Evolutionary conservation across 1,140 invertebrate genomes (phyloP).

Genomic region (Plectus sambesii): DNA sequence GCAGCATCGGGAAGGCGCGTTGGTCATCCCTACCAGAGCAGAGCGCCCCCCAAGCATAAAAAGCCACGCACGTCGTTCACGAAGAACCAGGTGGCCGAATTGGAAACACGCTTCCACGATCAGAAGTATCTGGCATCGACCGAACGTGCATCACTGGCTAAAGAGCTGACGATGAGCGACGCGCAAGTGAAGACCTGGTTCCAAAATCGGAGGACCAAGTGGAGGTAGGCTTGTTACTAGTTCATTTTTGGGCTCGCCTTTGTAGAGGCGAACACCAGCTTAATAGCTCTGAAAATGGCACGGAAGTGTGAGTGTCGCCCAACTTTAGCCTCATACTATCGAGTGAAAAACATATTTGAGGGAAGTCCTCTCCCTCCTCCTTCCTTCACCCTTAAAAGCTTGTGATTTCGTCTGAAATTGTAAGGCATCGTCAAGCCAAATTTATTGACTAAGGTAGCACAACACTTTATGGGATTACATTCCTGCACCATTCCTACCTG

Average conservation of each 20-base stretch:
- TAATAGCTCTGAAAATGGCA: background rate
- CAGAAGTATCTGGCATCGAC: constrained; percentile 96
- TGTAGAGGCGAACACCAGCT: background rate
- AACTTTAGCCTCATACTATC: background rate
- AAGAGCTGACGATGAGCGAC: constrained; percentile 94
- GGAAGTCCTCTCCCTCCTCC: background rate
- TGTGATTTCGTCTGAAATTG: background rate
- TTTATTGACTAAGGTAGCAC: too few relatives aligned
- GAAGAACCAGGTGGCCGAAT: constrained; percentile 48
- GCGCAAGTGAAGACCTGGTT: constrained; percentile 69
- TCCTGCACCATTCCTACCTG: too few relatives aligned
- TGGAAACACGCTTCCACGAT: constrained; percentile 89
- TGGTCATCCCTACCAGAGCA: constrained; percentile 96
- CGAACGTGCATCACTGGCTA: constrained; percentile 80
- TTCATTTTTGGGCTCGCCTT: too few relatives aligned
- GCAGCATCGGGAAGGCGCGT: constrained; percentile 85
- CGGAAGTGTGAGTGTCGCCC: background rate
- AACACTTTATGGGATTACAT: too few relatives aligned
- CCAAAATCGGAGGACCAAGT: constrained; percentile 91
- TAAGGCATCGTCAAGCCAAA: too few relatives aligned
- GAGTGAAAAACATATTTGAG: background rate
- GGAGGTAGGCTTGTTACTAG: constrained; percentile 81
- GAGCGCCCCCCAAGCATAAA: constrained; percentile 92
- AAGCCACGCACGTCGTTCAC: constrained; percentile 95
- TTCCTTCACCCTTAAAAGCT: background rate